Evolutionary conservation across 2,888 invertebrate genomes (phyloP), one percentile per base, ranked within the genome.

Genomic region (Drosophila yooni): DNA sequence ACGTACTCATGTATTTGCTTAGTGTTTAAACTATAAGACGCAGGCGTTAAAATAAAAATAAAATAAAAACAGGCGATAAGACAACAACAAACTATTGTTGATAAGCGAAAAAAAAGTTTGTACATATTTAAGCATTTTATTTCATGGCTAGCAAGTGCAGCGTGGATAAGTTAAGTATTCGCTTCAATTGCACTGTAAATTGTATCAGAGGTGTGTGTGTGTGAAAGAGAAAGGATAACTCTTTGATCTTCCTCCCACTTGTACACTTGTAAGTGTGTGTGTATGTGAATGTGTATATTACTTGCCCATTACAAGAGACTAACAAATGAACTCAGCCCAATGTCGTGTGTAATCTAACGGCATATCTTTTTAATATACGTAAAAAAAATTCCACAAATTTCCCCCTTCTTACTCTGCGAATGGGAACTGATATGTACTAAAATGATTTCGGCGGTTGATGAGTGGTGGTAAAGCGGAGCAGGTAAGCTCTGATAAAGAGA

Each of bases 1-100:
- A 31, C 18, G 25, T 27, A 36, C 40, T 54, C 13, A 52, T 29
- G 27, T 76, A 75, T 83, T 82, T 83, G 65, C 54, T 62, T 50
- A 70, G 72, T 48, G 58, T 69, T 76, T 75, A 70, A 75, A 75
- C 46, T 80, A 34, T 74, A 79, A 84, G 79, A 73, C 71, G 68
- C 52, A 76, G 67, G 74, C 76, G 76, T 70, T 67, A 85, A 79
- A 63, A 66, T 57, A 73, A 69, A 71, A 74, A 63, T 29, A 34
- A 62, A 70, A 66, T 48, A 53, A 36, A 65, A 74, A 57, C 58
- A 40, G 29, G 68, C 61, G 90, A 89, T 90, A 85, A 85, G 83
- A 88, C 79, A 82, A 76, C 73, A 81, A 64, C 76, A 85, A 85
- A 75, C 71, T 72, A 57, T 61, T 58, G 21, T 51, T 64, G 81